These are phyloP conservation scores for Ceratitis capitata DNA, from an alignment of 1,140 invertebrate species.

Conservation along the genomic window DNA sequence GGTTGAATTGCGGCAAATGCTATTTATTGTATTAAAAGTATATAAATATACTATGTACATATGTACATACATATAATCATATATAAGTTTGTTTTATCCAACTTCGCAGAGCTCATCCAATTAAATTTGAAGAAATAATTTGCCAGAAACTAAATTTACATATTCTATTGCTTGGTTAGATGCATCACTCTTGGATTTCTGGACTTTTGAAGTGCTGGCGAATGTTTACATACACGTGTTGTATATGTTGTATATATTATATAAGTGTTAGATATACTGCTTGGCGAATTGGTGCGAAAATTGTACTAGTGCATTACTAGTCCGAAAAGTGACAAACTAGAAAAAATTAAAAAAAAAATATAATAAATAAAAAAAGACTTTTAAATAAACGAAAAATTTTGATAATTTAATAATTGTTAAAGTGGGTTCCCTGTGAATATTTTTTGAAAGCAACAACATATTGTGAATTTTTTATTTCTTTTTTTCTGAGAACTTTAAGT, in stretches of 20 bases:
- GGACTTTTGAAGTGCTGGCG: background rate
- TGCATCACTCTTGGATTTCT: slow-evolving; percentile 13
- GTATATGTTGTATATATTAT: background rate
- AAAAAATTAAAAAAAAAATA: too few species aligned
- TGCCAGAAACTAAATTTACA: slow-evolving; percentile 10
- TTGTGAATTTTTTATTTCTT: too few species aligned
- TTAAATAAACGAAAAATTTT: too few species aligned
- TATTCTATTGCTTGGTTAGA: slow-evolving; percentile 18
- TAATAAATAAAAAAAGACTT: too few species aligned
- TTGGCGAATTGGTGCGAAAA: background rate
- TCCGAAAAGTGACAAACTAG: too few species aligned
- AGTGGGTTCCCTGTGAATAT: too few species aligned
- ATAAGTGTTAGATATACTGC: background rate
- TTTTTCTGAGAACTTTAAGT: too few species aligned
- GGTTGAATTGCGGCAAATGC: background rate
- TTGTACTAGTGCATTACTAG: too few species aligned
- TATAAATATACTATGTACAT: background rate
- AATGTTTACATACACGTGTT: background rate
- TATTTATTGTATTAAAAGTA: background rate
- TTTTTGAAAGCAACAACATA: too few species aligned
- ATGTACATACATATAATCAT: background rate
- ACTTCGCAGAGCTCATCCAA: background rate
- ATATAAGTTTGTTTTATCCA: background rate
- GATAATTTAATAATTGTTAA: too few species aligned
- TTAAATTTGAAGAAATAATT: slow-evolving; percentile 33